Evolutionary conservation across 2,797 vertebrate species (phyloP).

Genomic region (Pithecia hirsuta): DNA sequence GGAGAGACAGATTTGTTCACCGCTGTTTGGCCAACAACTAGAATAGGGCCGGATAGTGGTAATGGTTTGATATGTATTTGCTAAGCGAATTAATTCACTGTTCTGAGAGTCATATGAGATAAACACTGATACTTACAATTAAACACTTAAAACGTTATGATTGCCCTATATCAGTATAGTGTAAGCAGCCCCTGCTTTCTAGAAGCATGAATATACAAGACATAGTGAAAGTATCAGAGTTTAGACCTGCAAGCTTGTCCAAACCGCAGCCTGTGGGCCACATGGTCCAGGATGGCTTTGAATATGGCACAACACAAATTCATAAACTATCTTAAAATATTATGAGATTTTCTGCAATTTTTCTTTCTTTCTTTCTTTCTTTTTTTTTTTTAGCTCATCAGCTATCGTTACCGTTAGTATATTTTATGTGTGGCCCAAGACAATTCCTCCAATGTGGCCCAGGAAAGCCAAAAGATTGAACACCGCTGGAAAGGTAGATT

Average conservation of each 20-base stretch:
- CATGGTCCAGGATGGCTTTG: background rate
- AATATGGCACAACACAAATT: background rate
- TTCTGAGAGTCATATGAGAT: background rate
- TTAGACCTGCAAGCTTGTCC: background rate
- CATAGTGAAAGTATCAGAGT: background rate
- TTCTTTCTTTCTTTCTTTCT: background rate
- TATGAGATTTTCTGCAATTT: background rate
- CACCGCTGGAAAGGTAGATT: background rate
- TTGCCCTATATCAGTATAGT: background rate
- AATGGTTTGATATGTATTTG: background rate
- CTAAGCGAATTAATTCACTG: background rate
- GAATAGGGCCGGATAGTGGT: background rate
- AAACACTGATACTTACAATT: background rate
- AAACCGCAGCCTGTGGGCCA: no score
- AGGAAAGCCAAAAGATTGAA: background rate
- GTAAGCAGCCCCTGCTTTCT: background rate
- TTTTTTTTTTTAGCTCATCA: background rate
- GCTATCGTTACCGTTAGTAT: background rate
- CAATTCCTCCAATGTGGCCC: background rate
- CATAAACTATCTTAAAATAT: background rate
- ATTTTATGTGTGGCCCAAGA: background rate
- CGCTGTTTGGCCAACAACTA: background rate
- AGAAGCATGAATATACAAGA: background rate
- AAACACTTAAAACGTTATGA: background rate
- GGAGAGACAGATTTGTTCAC: background rate